A percentile compares a stretch with the other conserved stretches of the same genome.
Evolutionary conservation across 1,140 invertebrate species (phyloP).

Genomic region (Mycetomoellerius zeteki): DNA sequence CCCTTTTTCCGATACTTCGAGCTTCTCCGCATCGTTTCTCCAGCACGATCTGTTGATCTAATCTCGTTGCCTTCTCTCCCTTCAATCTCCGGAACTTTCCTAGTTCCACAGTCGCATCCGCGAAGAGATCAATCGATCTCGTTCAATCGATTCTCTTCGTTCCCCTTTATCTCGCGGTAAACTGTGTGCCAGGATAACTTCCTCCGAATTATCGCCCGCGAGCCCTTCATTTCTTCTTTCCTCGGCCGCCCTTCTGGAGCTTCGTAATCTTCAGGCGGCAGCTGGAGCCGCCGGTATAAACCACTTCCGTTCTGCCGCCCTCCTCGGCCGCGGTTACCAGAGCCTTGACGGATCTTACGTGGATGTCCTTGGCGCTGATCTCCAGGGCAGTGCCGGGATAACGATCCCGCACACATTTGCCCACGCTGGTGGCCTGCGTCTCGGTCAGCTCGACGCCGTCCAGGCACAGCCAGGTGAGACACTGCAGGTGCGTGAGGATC

Average conservation of each 20-base stretch:
- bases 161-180: constrained; percentile 8
- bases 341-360: constrained; percentile 83
- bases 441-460: constrained; percentile 84
- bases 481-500: constrained; percentile 83
- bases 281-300: constrained; percentile 83
- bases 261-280: constrained; percentile 81
- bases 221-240: constrained; percentile 77
- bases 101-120: neutral
- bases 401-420: constrained; percentile 85
- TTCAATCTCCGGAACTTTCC: neutral
- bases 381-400: constrained; percentile 83
- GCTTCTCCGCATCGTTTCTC: neutral
- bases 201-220: constrained; percentile 4
- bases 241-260: constrained; percentile 78
- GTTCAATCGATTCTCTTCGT: constrained; percentile 7
- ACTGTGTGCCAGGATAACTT: constrained; percentile 51
- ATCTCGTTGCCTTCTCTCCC: neutral
- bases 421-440: constrained; percentile 81
- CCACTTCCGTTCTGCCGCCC: constrained; percentile 83
- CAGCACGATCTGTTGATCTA: neutral
- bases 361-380: constrained; percentile 84
- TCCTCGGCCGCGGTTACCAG: constrained; percentile 84
- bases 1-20: neutral
- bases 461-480: constrained; percentile 85
- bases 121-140: constrained; percentile 31